Conservation (phyloP, 1,140 invertebrate species). For the Lanistes nyassanus region DNA sequence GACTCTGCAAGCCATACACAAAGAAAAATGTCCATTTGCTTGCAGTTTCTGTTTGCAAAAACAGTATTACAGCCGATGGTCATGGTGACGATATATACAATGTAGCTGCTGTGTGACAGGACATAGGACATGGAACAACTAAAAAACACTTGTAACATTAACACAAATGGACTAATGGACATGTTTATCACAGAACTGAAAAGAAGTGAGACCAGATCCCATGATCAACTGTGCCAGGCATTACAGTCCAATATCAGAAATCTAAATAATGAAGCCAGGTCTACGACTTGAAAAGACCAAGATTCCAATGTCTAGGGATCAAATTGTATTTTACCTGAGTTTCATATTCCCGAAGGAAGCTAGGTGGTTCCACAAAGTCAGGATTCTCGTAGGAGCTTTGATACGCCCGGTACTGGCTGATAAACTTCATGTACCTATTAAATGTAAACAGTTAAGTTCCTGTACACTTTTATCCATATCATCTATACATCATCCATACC, state of each 20-base stretch:
- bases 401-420: slow-evolving; percentile 45
- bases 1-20: slow-evolving; percentile 40
- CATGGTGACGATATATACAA: not conserved
- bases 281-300: no score
- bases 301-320: no score
- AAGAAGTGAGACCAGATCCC: not conserved
- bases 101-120: not conserved
- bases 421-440: slow-evolving; percentile 50
- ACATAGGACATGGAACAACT: not conserved
- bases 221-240: no score
- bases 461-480: no score
- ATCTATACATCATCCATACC: no score
- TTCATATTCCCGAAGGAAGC: slow-evolving; percentile 51
- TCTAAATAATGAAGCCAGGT: not conserved
- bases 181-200: not conserved
- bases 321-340: slow-evolving; percentile 44
- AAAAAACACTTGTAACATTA: no score
- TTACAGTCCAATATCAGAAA: not conserved
- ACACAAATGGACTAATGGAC: no score
- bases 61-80: not conserved
- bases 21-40: not conserved
- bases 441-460: no score
- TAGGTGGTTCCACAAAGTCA: slow-evolving; percentile 48
- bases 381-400: slow-evolving; percentile 41
- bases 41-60: not conserved